A percentile compares a stretch with the other conserved stretches of the same genome.
These are phyloP conservation scores for Theonella swinhoei DNA, from an alignment of 37 sponge, comb jelly and placozoan species.

Conservation along the genomic window DNA sequence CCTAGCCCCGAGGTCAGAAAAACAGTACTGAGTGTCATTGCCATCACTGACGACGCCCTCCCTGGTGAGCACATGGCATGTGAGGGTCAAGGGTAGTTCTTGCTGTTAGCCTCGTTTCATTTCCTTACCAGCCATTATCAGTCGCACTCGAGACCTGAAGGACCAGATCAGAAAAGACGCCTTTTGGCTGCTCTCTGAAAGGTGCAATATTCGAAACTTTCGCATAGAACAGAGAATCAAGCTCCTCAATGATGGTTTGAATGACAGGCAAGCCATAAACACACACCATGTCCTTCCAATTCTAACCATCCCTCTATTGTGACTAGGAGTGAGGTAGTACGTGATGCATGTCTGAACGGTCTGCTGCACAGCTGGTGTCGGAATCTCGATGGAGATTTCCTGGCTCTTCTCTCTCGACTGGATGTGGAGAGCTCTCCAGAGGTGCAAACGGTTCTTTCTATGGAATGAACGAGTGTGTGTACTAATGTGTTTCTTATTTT, in stretches of 20 bases:
- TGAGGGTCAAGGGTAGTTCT: background rate
- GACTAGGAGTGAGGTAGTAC: slow-evolving; percentile 40
- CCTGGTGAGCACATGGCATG: slow-evolving; percentile 10
- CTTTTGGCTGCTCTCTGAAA: slow-evolving; percentile 56
- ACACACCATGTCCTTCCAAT: too few relatives aligned
- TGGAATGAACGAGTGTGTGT: too few relatives aligned
- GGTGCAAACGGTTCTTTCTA: background rate
- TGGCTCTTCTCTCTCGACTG: slow-evolving; percentile 54
- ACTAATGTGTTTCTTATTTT: too few relatives aligned
- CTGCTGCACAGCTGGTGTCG: slow-evolving; percentile 72
- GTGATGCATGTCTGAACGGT: slow-evolving; percentile 52
- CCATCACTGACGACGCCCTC: slow-evolving; percentile 8
- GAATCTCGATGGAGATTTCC: slow-evolving; percentile 61
- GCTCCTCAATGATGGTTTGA: slow-evolving; percentile 47
- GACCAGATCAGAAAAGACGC: slow-evolving; percentile 53
- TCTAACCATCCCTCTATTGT: too few relatives aligned
- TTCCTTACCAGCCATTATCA: slow-evolving; percentile 52
- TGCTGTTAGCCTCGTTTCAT: background rate
- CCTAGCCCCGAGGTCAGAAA: slow-evolving; percentile 69
- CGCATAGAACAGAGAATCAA: slow-evolving; percentile 66
- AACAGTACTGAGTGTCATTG: slow-evolving; percentile 40
- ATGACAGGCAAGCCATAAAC: slow-evolving; percentile 25
- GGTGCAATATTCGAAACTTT: slow-evolving; percentile 56
- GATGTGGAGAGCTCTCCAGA: slow-evolving; percentile 78
- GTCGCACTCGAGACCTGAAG: slow-evolving; percentile 73